Evolutionary conservation across 1,140 invertebrate species (phyloP), one percentile per base, ranked within the genome.

Genomic region (Drosophila mayri): DNA sequence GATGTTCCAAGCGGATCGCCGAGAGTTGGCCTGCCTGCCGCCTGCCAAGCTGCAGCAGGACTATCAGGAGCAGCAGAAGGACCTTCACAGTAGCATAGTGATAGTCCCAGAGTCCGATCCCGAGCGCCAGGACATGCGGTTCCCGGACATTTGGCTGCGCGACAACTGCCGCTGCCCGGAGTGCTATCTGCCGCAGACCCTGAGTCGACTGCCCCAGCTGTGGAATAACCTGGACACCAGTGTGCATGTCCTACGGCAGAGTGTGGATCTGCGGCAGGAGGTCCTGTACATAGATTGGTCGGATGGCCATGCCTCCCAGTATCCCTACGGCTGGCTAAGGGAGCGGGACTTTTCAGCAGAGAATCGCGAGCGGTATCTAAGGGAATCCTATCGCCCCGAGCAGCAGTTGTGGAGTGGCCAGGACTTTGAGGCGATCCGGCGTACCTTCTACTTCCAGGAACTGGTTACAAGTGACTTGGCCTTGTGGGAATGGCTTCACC

Each of bases 91-190:
- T 0, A 41, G 79, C 28, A 37, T 86, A n/a, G 55, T 90, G 11
- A 1, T 84, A 12, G 73, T 76, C 4, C 41, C n/a, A 22, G 73
- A 74, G 8, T 28, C 25, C 10, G 54, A 58, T 44, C 35, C 55
- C 5, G 41, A 67, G 16, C 47, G 46, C 6, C 57, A 93, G 63
- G 52, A 81, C 16, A 86, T 94, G 35, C 90, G 93, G 40, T 96
- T 94, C 81, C 95, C 96, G 0, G 93, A 93, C 57, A 93, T 95
- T 18, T 96, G 95, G 95, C 85, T 96, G 38, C 92, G 95, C 72
- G 95, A 96, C 75, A 96, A 96, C 81, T 96, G 95, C 70, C 94
- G 94, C 67, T 96, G 96, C 81, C 64, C 92, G 47, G 59, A 93
- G n/a, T 96, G 96, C 81, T 96, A 95, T 74, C 94, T 96, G 81